Percentiles rank a stretch among this genome's conserved stretches.
Conservation (phyloP, 2,888 invertebrate genomes). For the Notodonta ziczac region DNA sequence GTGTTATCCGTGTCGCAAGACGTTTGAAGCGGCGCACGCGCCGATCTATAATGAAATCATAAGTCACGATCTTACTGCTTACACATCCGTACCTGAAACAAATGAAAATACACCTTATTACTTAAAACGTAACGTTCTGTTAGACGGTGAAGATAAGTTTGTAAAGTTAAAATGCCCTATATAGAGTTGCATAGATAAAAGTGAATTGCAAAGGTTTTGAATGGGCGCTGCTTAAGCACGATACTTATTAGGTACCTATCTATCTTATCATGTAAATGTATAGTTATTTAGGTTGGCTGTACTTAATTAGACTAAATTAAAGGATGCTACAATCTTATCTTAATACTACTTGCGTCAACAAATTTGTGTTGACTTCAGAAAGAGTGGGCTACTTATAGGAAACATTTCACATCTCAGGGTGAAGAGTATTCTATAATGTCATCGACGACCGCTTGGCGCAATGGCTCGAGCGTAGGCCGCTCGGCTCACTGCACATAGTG, state of each 20-base stretch:
- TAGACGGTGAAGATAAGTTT: not conserved
- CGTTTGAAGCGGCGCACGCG: constrained; percentile 55
- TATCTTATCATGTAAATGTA: constrained; percentile 9
- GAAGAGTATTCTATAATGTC: no score
- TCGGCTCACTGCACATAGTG: no score
- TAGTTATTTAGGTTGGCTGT: no score
- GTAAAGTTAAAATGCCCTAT: constrained; percentile 29
- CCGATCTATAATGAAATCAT: constrained; percentile 63
- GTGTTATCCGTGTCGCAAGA: constrained; percentile 49
- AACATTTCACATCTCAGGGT: no score
- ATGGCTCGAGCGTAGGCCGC: no score
- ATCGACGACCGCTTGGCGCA: no score
- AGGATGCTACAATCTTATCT: no score
- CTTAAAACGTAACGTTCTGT: not conserved
- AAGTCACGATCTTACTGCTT: constrained; percentile 65
- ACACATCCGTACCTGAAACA: constrained; percentile 42
- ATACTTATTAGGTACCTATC: constrained; percentile 16
- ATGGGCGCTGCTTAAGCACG: constrained; percentile 27
- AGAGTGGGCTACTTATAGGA: no score
- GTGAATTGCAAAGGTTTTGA: constrained; percentile 38
- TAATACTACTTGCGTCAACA: no score
- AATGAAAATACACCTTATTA: constrained; percentile 19
- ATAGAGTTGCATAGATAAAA: constrained; percentile 31
- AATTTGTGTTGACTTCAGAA: no score
- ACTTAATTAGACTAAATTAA: no score